Base-by-base conservation (phyloP, 2,113 vertebrate species). In the Charadrius vociferus region DNA sequence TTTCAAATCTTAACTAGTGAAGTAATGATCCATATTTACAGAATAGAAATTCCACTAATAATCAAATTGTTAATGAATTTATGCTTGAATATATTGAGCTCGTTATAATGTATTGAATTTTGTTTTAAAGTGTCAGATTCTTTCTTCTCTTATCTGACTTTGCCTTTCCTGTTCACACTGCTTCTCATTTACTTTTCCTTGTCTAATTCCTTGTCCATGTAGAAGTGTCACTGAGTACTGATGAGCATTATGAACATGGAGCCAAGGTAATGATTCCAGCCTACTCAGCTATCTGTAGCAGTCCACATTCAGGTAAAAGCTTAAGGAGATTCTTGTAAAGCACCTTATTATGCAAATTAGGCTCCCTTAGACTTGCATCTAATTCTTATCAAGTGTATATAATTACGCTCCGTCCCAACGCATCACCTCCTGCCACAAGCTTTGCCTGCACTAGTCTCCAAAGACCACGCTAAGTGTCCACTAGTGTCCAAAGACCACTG, bases 371-470 rank as follows among this genome's bases (percentile, higher is more conserved):
- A 26, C 22, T 45, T 78, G 7, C 16, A 50, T 34, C 27, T 36
- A 19, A 19, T 23, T 53, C 19, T 23, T 39, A 34, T 37, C 21
- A 78, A 49, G 7, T 36, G 17, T 55, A 3, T 23, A 29, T 59
- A 53, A 17, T 55, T 34, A 20, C 1, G 1, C 15, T 23, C 7
- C 3, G 1, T n/a, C 43, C 15, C n/a, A 30, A 14, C 0, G 1
- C 15, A 53, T 36, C 55, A 7, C 30, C 37, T 81, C 26, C 10
- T 36, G 45, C 22, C 39, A 37, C 16, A 18, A 45, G 30, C 29
- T 81, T 39, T 70, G 23, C 7, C 59, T 36, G 18, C 7, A 6
- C 24, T 24, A 3, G 3, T 19, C 17, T 27, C 50, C 45, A 36
- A 41, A 36, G 19, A 29, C 18, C n/a, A 36, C 0, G 2, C 8